A percentile compares a stretch with the other conserved stretches of the same genome.
phyloP scores from a whole-genome alignment of 2,888 invertebrate genomes.

The Tubiluchus corallicola region DNA sequence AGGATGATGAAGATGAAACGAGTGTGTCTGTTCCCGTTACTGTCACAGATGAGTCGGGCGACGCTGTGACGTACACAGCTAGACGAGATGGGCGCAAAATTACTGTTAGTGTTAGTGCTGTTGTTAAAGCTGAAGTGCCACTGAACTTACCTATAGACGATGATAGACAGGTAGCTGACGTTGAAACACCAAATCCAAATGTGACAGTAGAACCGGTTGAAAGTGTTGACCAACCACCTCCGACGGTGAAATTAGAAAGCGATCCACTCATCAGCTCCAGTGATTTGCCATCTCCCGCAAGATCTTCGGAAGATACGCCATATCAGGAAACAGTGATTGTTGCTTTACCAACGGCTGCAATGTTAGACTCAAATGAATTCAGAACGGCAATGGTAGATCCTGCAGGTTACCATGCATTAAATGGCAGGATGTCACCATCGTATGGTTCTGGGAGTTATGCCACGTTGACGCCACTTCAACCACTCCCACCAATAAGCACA shows the following conservation, averaged over 20 bases:
- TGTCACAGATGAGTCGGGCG: no score
- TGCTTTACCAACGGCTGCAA: constrained; percentile 46
- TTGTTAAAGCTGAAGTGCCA: no score
- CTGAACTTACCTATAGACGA: no score
- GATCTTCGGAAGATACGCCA: not conserved
- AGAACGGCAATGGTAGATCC: constrained; percentile 60
- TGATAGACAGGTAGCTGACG: not conserved
- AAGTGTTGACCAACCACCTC: no score
- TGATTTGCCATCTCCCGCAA: not conserved
- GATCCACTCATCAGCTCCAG: not conserved
- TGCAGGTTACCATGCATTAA: constrained; percentile 81
- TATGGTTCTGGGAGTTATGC: constrained; percentile 72
- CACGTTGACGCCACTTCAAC: constrained; percentile 83
- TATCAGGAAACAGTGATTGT: no score
- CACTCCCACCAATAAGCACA: constrained; percentile 88
- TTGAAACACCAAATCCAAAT: not conserved
- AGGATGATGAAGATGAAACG: no score
- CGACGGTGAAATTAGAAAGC: no score
- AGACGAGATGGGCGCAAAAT: no score
- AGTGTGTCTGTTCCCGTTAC: no score
- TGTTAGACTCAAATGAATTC: constrained; percentile 52
- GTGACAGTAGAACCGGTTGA: not conserved
- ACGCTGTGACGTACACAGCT: no score
- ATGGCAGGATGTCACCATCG: constrained; percentile 72
- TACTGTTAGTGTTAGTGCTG: no score